These are phyloP conservation scores for Coenobita brevimanus DNA, from an alignment of 1,140 invertebrate species.

Conservation along the genomic window DNA sequence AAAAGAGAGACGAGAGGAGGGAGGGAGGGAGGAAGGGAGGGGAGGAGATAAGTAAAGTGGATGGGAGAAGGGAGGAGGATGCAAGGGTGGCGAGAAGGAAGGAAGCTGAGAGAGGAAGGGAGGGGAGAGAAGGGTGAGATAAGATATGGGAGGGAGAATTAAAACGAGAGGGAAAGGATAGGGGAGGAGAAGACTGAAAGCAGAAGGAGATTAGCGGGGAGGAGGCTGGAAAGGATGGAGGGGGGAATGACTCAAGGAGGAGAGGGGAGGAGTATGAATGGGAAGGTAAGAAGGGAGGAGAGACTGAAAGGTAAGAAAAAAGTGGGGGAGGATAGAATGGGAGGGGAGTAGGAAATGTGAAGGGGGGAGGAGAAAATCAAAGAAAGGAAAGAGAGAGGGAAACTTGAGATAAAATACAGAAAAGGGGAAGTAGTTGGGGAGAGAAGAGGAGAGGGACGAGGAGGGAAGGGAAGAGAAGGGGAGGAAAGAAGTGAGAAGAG, in stretches of 20 bases:
- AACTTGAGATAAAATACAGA: neutral
- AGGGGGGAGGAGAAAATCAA: neutral
- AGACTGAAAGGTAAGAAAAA: too few relatives aligned
- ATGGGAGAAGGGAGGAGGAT: neutral
- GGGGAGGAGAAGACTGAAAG: neutral
- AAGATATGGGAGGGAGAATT: neutral
- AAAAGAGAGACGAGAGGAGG: neutral
- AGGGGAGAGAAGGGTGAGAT: neutral
- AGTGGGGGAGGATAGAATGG: too few relatives aligned
- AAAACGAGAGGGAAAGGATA: neutral
- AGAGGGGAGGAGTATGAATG: neutral
- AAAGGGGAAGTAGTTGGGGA: neutral
- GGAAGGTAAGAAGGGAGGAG: neutral
- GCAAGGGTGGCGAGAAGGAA: neutral
- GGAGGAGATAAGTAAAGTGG: neutral
- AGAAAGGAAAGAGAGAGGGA: neutral
- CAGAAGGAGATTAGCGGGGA: neutral
- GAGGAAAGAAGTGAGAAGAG: neutral
- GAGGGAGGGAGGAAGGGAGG: neutral
- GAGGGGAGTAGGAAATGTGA: neutral
- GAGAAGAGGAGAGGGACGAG: neutral
- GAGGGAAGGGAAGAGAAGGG: neutral
- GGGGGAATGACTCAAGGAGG: neutral
- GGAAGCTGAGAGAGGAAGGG: neutral
- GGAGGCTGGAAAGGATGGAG: neutral